A percentile compares a stretch with the other conserved stretches of the same genome.
Conservation (phyloP, 2,113 vertebrate genomes). For the Fulica atra region DNA sequence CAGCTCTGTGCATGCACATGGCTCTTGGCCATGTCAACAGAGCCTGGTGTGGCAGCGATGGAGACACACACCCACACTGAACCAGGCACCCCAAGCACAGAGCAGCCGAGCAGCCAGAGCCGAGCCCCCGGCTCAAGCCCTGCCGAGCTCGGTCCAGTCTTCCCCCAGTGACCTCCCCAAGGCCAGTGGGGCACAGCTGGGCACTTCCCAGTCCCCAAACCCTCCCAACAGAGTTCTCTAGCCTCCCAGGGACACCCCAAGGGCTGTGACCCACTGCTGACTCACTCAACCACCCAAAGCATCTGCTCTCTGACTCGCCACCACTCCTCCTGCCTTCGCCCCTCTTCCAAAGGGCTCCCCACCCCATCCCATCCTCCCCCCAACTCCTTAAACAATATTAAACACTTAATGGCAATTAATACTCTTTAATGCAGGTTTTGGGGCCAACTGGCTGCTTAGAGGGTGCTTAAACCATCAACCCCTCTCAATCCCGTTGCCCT, state of each 20-base stretch:
- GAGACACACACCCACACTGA: rapidly evolving
- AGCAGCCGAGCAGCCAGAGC: not conserved
- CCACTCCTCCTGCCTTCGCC: not conserved
- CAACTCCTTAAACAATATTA: slow-evolving; percentile 64
- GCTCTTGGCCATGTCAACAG: not conserved
- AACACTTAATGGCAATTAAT: slow-evolving; percentile 74
- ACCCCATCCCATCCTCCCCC: not conserved
- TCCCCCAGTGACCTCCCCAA: not conserved
- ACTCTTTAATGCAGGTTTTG: slow-evolving; percentile 68
- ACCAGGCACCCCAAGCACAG: not conserved
- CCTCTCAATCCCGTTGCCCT: slow-evolving; percentile 72
- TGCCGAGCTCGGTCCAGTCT: rapidly evolving
- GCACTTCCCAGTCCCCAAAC: not conserved
- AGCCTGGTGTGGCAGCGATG: not conserved
- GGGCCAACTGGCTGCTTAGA: slow-evolving; percentile 70
- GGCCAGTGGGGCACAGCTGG: not conserved
- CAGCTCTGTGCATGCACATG: not conserved
- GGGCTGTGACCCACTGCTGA: not conserved
- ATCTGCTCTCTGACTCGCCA: not conserved
- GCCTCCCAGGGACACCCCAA: not conserved
- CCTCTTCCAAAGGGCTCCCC: slow-evolving; percentile 9
- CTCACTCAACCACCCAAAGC: not conserved
- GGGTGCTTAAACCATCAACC: slow-evolving; percentile 69
- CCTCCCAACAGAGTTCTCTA: not conserved
- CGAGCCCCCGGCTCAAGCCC: not conserved